Evolutionary conservation across 2,113 vertebrate species (phyloP).

Genomic region (Dipodomys merriami): DNA sequence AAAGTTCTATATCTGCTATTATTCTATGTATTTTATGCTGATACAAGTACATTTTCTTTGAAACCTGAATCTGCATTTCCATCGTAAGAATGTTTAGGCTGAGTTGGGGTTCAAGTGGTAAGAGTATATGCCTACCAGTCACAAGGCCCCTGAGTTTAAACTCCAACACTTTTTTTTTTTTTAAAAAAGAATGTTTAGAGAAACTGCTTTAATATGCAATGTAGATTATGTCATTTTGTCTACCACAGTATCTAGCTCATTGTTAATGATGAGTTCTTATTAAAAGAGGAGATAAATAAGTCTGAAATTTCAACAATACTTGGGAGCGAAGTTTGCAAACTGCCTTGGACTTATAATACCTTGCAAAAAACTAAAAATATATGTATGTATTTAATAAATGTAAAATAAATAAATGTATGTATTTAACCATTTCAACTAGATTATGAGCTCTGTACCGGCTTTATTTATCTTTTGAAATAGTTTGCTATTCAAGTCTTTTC

Average conservation of each 20-base stretch:
- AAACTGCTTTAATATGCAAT: slow-evolving; percentile 37
- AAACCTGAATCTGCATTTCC: slow-evolving; percentile 16
- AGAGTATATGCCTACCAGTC: too few relatives aligned
- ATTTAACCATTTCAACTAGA: slow-evolving; percentile 10
- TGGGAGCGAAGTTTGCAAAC: slow-evolving; percentile 23
- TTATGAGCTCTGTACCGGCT: slow-evolving; percentile 21
- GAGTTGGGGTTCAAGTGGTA: too few relatives aligned
- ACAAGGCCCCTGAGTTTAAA: too few relatives aligned
- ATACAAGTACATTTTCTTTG: slow-evolving; percentile 27
- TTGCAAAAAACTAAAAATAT: slow-evolving; percentile 48
- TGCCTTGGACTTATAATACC: neutral
- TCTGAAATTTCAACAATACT: slow-evolving; percentile 10
- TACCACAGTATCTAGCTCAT: neutral
- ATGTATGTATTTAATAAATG: neutral
- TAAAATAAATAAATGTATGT: slow-evolving; percentile 22
- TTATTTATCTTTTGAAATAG: neutral
- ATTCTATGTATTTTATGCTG: neutral
- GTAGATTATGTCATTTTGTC: slow-evolving; percentile 20
- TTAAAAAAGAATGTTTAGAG: slow-evolving; percentile 25
- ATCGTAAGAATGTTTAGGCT: slow-evolving; percentile 18
- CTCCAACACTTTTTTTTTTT: too few relatives aligned
- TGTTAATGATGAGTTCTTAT: neutral
- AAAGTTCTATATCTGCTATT: slow-evolving; percentile 27
- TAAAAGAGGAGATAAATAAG: slow-evolving; percentile 50
- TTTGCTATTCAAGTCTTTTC: neutral